phyloP scores from a whole-genome alignment of 2,888 invertebrate species.

The Meiosimyza platycephala region DNA sequence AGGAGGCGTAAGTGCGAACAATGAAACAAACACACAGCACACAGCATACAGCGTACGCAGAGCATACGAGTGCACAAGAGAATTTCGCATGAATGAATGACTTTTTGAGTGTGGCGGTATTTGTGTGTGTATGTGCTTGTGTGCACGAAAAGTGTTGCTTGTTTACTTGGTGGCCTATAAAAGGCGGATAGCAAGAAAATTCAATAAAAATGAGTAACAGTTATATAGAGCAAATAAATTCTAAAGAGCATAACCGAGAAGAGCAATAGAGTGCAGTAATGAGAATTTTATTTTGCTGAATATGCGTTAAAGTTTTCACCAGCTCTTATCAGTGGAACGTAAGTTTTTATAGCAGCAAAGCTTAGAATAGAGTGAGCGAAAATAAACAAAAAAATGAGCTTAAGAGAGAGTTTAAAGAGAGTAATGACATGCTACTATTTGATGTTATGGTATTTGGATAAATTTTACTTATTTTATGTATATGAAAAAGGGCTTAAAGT shows the following conservation, averaged over 20 bases:
- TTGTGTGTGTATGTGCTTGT: background rate
- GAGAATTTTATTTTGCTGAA: too few species aligned
- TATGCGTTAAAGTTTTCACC: too few species aligned
- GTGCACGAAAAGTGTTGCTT: conserved; percentile 18
- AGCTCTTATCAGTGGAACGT: too few species aligned
- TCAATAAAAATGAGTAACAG: conserved; percentile 8
- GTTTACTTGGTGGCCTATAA: conserved; percentile 30
- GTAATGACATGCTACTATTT: too few species aligned
- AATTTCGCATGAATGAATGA: background rate
- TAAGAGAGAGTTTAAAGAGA: too few species aligned
- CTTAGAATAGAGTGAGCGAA: too few species aligned
- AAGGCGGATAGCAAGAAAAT: conserved; percentile 16
- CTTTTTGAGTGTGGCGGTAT: background rate
- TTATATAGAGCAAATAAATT: background rate
- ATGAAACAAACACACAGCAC: background rate
- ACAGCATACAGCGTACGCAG: background rate
- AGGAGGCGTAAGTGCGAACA: background rate
- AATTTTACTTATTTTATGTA: too few species aligned
- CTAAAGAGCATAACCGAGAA: background rate
- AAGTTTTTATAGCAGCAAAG: too few species aligned
- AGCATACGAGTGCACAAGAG: background rate
- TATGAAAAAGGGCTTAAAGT: too few species aligned
- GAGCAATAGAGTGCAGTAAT: background rate
- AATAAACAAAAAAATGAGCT: too few species aligned
- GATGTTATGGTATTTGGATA: too few species aligned